Evolutionary conservation across 35 echinoderm and acorn worm species (phyloP).

Genomic region (Heliocidaris erythrogramma): DNA sequence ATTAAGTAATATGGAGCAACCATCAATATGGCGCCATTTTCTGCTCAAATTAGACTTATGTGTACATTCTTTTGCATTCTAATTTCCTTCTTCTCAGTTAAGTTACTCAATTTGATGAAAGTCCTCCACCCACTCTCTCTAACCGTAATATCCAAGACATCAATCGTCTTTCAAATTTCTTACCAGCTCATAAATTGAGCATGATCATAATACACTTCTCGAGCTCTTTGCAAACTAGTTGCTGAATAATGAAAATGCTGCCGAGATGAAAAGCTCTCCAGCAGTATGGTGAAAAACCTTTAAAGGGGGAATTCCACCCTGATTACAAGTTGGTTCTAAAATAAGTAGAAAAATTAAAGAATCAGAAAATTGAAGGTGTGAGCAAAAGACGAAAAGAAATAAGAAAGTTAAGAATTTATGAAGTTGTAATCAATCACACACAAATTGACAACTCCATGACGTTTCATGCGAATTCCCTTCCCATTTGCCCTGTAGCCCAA

Average conservation of each 20-base stretch:
- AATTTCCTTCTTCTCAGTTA: not conserved
- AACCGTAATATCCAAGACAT: not conserved
- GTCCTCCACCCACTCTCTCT: not conserved
- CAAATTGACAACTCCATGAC: too few relatives aligned
- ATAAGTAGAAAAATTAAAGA: too few relatives aligned
- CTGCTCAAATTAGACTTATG: too few relatives aligned
- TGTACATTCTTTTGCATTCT: not conserved
- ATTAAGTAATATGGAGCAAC: too few relatives aligned
- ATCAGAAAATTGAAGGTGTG: too few relatives aligned
- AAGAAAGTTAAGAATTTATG: too few relatives aligned
- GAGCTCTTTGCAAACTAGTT: not conserved
- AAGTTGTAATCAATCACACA: too few relatives aligned
- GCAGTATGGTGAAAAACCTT: not conserved
- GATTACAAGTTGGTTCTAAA: too few relatives aligned
- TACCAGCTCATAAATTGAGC: not conserved
- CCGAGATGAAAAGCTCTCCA: not conserved
- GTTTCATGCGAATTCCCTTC: too few relatives aligned
- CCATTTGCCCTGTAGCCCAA: too few relatives aligned
- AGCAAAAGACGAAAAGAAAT: too few relatives aligned
- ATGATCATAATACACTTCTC: not conserved
- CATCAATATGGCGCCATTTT: too few relatives aligned
- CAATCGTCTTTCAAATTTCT: not conserved
- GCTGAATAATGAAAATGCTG: not conserved
- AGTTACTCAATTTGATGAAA: not conserved
- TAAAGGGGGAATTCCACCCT: not conserved